phyloP scores from a whole-genome alignment of 2,113 vertebrate genomes.

The Natator depressus region DNA sequence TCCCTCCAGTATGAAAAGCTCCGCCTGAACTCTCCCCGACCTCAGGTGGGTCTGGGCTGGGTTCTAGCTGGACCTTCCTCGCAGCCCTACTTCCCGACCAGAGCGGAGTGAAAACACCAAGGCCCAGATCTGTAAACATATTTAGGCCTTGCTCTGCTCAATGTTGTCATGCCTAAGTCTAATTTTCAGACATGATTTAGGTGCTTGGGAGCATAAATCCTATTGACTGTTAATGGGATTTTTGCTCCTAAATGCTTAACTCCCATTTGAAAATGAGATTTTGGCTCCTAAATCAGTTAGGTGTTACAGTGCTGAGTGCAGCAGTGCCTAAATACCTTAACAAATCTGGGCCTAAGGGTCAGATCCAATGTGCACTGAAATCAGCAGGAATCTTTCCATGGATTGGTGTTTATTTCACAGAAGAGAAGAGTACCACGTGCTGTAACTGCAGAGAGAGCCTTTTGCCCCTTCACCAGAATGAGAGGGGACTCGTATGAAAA shows the following conservation, averaged over 20 bases:
- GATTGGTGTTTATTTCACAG: background rate
- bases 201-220: background rate
- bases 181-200: background rate
- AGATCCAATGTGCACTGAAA: background rate
- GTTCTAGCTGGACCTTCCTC: background rate
- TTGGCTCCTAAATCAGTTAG: background rate
- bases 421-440: background rate
- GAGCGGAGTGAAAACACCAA: background rate
- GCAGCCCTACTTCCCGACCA: background rate
- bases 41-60: background rate
- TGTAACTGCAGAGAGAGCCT: background rate
- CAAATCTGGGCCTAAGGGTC: background rate
- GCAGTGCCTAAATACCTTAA: background rate
- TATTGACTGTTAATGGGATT: background rate
- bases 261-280: background rate
- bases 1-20: background rate
- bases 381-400: background rate
- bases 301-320: background rate
- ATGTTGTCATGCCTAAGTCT: background rate
- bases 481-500: background rate
- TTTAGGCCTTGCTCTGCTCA: background rate
- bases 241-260: background rate
- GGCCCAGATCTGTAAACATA: background rate
- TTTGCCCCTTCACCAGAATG: background rate
- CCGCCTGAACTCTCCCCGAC: background rate